These are phyloP conservation scores for Gila orcuttii DNA, from an alignment of 2,113 vertebrate genomes.

Conservation along the genomic window DNA sequence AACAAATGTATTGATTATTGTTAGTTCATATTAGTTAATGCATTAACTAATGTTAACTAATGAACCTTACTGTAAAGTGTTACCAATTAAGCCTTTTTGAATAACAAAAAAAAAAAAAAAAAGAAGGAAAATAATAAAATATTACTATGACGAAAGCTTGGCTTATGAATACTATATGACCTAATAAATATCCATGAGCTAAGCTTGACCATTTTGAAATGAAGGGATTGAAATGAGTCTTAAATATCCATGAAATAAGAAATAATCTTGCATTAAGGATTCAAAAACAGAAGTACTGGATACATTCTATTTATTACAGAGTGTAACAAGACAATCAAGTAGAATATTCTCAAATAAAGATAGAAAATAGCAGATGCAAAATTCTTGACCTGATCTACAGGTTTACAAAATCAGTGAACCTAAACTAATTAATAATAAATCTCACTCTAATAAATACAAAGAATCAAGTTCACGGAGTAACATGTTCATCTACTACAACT, in stretches of 20 bases:
- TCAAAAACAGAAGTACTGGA: not conserved
- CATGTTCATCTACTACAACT: not conserved
- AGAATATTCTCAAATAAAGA: not conserved
- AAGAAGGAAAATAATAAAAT: not conserved
- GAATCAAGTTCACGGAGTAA: not conserved
- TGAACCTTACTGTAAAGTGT: no score
- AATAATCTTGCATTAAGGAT: not conserved
- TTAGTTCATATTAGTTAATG: no score
- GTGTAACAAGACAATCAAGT: not conserved
- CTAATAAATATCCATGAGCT: not conserved
- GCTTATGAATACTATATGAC: not conserved
- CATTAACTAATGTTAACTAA: no score
- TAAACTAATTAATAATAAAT: not conserved
- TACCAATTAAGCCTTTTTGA: no score
- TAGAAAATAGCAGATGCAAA: not conserved
- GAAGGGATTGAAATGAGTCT: not conserved
- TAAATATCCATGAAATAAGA: not conserved
- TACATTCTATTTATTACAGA: not conserved
- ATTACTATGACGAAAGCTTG: not conserved
- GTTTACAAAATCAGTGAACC: not conserved
- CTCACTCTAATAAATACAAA: conserved; percentile 13
- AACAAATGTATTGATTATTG: no score
- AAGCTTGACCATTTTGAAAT: no score
- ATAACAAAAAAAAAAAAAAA: not conserved
- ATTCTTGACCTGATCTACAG: conserved; percentile 41